These are phyloP conservation scores for Pachyrhynchus sulphureomaculatus DNA, from an alignment of 1,140 invertebrate species.

Conservation along the genomic window DNA sequence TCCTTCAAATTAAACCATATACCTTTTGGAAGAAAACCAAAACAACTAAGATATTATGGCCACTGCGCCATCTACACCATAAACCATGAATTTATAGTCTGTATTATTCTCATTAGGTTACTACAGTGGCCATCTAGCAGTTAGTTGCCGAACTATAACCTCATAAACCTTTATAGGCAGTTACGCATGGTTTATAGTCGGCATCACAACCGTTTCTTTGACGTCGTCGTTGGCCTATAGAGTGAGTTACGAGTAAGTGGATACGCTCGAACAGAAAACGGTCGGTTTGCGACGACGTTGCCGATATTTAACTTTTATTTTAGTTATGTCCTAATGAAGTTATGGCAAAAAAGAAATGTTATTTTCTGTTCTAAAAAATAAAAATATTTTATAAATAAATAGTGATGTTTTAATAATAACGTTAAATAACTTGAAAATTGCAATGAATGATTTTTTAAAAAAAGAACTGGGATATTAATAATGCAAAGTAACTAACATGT, in stretches of 20 bases:
- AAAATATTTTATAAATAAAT: too few species aligned
- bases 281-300: background rate
- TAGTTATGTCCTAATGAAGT: too few species aligned
- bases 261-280: background rate
- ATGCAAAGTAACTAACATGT: too few species aligned
- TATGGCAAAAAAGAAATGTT: too few species aligned
- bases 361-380: too few species aligned
- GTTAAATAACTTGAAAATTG: background rate
- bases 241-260: slow-evolving; percentile 17
- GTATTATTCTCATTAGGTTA: background rate
- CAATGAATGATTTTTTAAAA: too few species aligned
- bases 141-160: slow-evolving; percentile 33
- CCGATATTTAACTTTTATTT: background rate
- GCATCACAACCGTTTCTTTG: slow-evolving; percentile 17
- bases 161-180: slow-evolving; percentile 30
- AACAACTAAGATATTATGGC: too few species aligned
- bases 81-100: slow-evolving; percentile 4
- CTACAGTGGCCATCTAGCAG: slow-evolving; percentile 31
- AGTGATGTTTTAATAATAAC: too few species aligned
- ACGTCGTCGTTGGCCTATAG: slow-evolving; percentile 20
- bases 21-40: too few species aligned
- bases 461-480: too few species aligned
- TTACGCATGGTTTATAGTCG: slow-evolving; percentile 20
- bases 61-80: slow-evolving; percentile 29
- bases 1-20: too few species aligned